Evolutionary conservation across 2,113 vertebrate genomes (phyloP).

Genomic region (Tetrao urogallus): DNA sequence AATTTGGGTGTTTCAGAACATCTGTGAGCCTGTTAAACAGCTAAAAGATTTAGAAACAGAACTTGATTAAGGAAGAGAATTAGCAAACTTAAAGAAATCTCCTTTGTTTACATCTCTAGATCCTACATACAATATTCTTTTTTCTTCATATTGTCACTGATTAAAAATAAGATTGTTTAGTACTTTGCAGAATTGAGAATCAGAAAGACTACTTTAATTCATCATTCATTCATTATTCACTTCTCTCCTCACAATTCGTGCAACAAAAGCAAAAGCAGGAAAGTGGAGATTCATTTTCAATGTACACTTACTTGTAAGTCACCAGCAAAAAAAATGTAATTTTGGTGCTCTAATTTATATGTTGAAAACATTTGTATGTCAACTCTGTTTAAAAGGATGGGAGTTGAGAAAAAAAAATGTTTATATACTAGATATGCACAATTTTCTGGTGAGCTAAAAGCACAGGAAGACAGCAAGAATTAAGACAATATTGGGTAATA

Average conservation of each 20-base stretch:
- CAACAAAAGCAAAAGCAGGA: not conserved
- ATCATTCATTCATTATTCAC: not conserved
- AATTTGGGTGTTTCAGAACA: not conserved
- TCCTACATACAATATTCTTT: not conserved
- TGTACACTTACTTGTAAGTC: not conserved
- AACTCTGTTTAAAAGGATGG: not conserved
- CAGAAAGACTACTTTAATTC: too few relatives aligned
- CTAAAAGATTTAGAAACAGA: not conserved
- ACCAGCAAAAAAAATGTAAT: not conserved
- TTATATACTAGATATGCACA: not conserved
- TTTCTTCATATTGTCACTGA: not conserved
- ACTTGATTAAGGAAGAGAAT: fast-evolving
- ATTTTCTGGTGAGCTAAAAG: not conserved
- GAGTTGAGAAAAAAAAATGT: not conserved
- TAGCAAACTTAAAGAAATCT: not conserved
- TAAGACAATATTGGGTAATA: not conserved
- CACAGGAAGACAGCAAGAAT: not conserved
- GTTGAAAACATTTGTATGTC: not conserved
- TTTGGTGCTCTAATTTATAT: not conserved
- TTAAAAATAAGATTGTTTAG: not conserved
- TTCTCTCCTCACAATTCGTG: not conserved
- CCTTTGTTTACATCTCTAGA: not conserved
- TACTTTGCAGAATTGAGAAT: not conserved
- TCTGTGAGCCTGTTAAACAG: not conserved
- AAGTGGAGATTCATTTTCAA: not conserved